Conservation (phyloP, 2,113 vertebrate genomes). For the Serilophus lunatus region DNA sequence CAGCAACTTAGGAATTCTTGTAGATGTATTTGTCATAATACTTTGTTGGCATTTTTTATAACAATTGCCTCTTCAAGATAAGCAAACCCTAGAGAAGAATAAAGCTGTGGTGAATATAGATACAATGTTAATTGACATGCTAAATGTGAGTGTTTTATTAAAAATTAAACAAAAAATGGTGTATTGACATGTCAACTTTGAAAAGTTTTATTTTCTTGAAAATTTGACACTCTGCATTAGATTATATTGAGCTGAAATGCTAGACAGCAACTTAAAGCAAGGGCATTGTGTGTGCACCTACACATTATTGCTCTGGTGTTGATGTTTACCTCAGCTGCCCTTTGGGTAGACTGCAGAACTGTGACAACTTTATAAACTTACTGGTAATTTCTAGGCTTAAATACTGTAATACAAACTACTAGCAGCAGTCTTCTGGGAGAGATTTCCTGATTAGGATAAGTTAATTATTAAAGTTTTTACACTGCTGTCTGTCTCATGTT, state of each 20-base stretch:
- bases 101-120: not conserved
- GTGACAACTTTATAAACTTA: not conserved
- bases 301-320: not conserved
- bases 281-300: not conserved
- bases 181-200: not conserved
- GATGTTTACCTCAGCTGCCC: not conserved
- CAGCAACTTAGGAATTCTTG: constrained; percentile 44
- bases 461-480: not conserved
- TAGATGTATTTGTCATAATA: constrained; percentile 56
- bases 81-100: constrained; percentile 63
- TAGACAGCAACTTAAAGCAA: not conserved
- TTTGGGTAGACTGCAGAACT: not conserved
- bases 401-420: not conserved
- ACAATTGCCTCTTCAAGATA: constrained; percentile 56
- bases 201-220: not conserved
- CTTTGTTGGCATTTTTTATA: constrained; percentile 49
- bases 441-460: not conserved
- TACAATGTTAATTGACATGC: constrained; percentile 54
- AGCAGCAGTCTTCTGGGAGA: not conserved
- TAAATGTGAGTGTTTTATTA: not conserved
- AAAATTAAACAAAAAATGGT: not conserved
- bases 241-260: not conserved
- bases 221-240: not conserved
- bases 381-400: not conserved
- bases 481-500: not conserved